These are phyloP conservation scores for Eolophus roseicapilla DNA, from an alignment of 2,113 vertebrate genomes.

Conservation along the genomic window DNA sequence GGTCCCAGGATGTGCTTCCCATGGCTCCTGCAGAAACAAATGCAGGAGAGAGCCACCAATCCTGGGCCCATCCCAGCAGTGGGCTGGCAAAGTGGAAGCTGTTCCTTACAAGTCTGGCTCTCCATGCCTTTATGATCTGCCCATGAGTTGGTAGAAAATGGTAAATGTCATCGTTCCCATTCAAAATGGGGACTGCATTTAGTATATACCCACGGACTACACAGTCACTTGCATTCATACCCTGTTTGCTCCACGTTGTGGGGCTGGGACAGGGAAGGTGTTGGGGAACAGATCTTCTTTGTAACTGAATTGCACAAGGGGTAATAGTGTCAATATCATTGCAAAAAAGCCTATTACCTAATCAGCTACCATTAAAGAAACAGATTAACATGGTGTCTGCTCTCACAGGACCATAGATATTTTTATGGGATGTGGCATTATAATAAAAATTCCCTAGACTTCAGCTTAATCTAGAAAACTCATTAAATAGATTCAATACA, in stretches of 20 bases:
- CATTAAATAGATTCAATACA: slow-evolving; percentile 58
- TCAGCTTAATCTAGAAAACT: slow-evolving; percentile 61
- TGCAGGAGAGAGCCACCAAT: fast-evolving
- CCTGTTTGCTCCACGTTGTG: fast-evolving
- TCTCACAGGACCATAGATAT: slow-evolving; percentile 42
- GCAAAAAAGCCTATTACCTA: slow-evolving; percentile 7
- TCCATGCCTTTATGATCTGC: not conserved
- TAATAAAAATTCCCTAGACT: slow-evolving; percentile 67
- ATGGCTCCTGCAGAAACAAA: not conserved
- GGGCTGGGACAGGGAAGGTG: not conserved
- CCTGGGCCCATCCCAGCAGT: fast-evolving
- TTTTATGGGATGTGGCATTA: slow-evolving; percentile 43
- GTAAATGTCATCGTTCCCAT: not conserved
- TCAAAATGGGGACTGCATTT: fast-evolving
- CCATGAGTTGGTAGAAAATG: not conserved
- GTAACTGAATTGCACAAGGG: not conserved
- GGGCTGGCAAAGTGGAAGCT: fast-evolving
- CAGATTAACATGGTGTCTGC: slow-evolving; percentile 31
- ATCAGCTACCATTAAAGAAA: slow-evolving; percentile 5
- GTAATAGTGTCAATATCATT: slow-evolving; percentile 1
- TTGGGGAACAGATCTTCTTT: not conserved
- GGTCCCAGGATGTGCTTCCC: fast-evolving
- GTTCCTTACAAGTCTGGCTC: fast-evolving
- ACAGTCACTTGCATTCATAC: not conserved
- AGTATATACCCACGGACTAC: fast-evolving